Base-by-base conservation (phyloP, 37 sponge, comb jelly and placozoan species). In the Ianthella basta region DNA sequence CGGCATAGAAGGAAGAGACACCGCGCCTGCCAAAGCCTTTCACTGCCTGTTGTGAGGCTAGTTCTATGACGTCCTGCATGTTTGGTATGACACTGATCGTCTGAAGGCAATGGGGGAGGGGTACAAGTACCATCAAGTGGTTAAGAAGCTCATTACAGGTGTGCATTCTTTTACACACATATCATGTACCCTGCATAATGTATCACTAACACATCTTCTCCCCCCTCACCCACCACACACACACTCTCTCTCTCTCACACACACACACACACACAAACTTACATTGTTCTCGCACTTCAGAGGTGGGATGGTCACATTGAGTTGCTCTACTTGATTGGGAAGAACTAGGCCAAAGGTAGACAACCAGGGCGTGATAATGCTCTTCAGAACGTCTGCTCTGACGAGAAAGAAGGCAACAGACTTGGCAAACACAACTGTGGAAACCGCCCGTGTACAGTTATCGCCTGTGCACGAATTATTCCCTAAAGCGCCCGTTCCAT, bases 351-450 rank as follows among this genome's bases (percentile, higher is more conserved):
- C 78, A 24, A 75, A 18, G 15, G 40, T 36, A 12, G 33, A 36
- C 78, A 75, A 75, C 53, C 32, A 36, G 0, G 78, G 78, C 37
- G 54, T 50, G 21, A 36, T 75, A 18, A 75, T 23, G n/a, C 25
- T 75, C 78, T 75, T 75, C 53, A 75, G 40, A 15, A 41, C 40
- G 53, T 36, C 44, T 24, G 78, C 38, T n/a, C 39, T 44, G 14
- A 75, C 16, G 44, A 75, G 78, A 41, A 75, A 50, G 78, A 75
- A 75, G 18, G 40, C 78, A 4, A 75, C 78, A 19, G 78, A 75
- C 54, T 75, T 75, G 15, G 78, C 54, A 23, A 75, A 75, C 23
- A 75, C 78, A 4, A 75, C 40, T 13, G 20, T 50, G 25, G 37
- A 39, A 24, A 36, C 37, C 1, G 37, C 39, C 15, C 39, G 33